Evolutionary conservation across 2,113 vertebrate genomes (phyloP).

Genomic region (Addax nasomaculatus): DNA sequence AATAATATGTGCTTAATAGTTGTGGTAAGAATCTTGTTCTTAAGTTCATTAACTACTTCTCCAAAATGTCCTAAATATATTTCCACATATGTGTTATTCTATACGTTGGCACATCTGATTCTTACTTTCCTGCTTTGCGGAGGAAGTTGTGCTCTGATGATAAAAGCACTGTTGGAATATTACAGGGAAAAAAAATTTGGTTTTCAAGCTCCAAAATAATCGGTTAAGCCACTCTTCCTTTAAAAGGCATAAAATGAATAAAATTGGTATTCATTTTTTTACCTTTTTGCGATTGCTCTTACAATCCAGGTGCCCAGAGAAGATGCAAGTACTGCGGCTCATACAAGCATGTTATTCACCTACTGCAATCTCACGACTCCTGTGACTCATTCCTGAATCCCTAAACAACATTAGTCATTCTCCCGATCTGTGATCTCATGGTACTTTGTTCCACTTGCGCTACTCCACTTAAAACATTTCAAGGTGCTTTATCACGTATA

Average conservation of each 20-base stretch:
- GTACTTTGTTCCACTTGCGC: neutral
- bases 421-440: neutral
- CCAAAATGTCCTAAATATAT: neutral
- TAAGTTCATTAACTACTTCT: constrained; percentile 23
- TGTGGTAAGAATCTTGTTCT: neutral
- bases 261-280: neutral
- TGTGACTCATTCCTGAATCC: neutral
- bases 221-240: neutral
- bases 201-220: neutral
- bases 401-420: neutral
- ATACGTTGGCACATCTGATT: neutral
- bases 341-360: neutral
- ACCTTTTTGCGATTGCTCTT: neutral
- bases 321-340: neutral
- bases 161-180: neutral
- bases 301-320: neutral
- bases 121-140: neutral
- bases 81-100: neutral
- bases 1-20: neutral
- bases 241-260: neutral
- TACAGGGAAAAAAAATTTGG: neutral
- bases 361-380: neutral
- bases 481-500: neutral
- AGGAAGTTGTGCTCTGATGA: neutral
- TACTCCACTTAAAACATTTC: neutral